These are phyloP conservation scores for Crossoptilon crossoptilon DNA, from an alignment of 2,797 vertebrate genomes.

Conservation along the genomic window DNA sequence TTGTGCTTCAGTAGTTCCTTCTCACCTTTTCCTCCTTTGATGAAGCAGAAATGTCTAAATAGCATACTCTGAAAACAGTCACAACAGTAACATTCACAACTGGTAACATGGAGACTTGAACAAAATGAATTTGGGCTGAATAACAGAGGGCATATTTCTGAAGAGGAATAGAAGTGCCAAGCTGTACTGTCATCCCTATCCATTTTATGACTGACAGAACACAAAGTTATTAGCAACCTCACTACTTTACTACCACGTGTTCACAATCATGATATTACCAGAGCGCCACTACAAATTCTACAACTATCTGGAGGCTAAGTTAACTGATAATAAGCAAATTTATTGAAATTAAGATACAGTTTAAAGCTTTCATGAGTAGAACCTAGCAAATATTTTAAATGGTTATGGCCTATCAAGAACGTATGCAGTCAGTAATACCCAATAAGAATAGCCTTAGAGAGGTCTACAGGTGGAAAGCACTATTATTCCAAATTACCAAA, in stretches of 20 bases:
- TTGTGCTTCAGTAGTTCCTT: background rate
- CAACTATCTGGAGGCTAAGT: background rate
- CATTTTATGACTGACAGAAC: background rate
- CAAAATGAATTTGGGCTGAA: background rate
- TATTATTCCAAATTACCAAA: background rate
- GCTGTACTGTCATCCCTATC: background rate
- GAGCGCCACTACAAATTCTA: background rate
- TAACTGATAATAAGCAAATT: background rate
- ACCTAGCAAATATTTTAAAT: background rate
- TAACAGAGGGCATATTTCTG: background rate
- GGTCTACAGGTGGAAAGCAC: background rate
- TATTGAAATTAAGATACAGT: too few relatives aligned
- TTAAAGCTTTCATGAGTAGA: background rate
- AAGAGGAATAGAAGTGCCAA: background rate
- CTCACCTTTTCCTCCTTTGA: background rate
- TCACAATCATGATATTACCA: background rate
- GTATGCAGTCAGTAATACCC: background rate
- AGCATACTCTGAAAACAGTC: background rate
- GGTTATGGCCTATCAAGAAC: background rate
- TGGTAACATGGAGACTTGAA: background rate
- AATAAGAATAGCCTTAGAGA: background rate
- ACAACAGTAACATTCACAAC: background rate
- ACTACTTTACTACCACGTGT: background rate
- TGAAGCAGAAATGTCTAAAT: background rate
- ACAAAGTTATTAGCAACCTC: background rate